Evolutionary conservation across 2,888 invertebrate genomes (phyloP), one percentile per base, ranked within the genome.

Genomic region (Agriopis marginaria): DNA sequence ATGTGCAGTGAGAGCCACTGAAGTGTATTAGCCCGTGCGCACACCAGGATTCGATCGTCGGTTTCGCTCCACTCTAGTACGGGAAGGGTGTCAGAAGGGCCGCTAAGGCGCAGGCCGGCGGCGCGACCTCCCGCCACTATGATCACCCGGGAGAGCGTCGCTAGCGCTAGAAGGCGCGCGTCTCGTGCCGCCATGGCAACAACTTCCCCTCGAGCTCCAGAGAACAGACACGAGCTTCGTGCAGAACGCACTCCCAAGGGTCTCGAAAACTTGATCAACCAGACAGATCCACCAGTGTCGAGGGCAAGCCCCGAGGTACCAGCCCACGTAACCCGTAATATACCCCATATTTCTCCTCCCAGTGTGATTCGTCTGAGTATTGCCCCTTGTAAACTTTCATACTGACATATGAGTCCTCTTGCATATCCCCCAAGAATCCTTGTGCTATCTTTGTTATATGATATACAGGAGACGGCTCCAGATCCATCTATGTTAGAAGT

Each of bases 241-340:
- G 98, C 98, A 0, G 97, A 97, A 54, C 99, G 95, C 49, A 98
- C 97, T 12, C 98, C 99, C 78, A 99, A 95, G 11, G 97, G 96
- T 68, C 98, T 95, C 53, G 97, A 98, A 84, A 99, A 99, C 80
- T 96, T 97, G 49, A 99, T 93, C 76, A 98, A 97, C 96, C 99
- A 99, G 1, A 99, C 99, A 0, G 99, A 99, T 0, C 99, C 99
- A 3, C 99, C 98, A 58, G 97, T 98, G 84, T 99, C 99, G 23
- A 98, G 97, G 0, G 91, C 91, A 10, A 93, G 82, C 1, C 92
- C 93, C 0, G 92, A 90, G 0, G 89, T 85, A 4, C 92, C 94
- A 1, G 94, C 93, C 94, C 94, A 94, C 0, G 91, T 89, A 3
- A 94, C 92, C 47, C 89, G 82, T 59, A 94, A 81, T 7, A 88